These are phyloP conservation scores for Agriotes lineatus DNA, from an alignment of 2,888 invertebrate species.

Conservation along the genomic window DNA sequence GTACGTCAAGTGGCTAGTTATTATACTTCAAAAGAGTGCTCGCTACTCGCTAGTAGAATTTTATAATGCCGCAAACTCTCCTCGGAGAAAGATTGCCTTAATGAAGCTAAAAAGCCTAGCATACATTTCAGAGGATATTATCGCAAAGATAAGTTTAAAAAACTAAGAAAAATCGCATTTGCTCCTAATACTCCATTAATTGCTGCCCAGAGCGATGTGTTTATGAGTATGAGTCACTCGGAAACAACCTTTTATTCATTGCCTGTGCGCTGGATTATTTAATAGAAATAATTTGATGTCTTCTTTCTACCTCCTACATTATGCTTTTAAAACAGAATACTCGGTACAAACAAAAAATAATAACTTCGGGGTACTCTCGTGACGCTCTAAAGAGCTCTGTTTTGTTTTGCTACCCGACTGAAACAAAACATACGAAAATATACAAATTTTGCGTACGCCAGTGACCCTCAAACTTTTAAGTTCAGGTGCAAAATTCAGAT, in stretches of 20 bases:
- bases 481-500: too few relatives aligned
- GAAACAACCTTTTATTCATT: not conserved
- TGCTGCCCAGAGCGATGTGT: too few relatives aligned
- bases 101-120: constrained; percentile 4
- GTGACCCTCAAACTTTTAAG: too few relatives aligned
- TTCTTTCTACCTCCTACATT: not conserved
- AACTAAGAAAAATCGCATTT: not conserved
- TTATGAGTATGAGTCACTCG: too few relatives aligned
- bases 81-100: constrained; percentile 2
- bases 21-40: too few relatives aligned
- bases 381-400: not conserved
- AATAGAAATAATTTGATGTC: not conserved
- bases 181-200: not conserved
- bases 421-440: not conserved
- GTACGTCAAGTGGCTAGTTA: too few relatives aligned
- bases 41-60: too few relatives aligned
- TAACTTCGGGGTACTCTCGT: not conserved
- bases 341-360: constrained; percentile 4
- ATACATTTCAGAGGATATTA: not conserved
- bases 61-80: too few relatives aligned
- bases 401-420: not conserved
- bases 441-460: too few relatives aligned
- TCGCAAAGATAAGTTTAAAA: too few relatives aligned
- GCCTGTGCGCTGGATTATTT: not conserved
- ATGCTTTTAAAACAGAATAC: constrained; percentile 8